Base-by-base conservation (phyloP, 2,888 invertebrate genomes). In the Buathra laborator region DNA sequence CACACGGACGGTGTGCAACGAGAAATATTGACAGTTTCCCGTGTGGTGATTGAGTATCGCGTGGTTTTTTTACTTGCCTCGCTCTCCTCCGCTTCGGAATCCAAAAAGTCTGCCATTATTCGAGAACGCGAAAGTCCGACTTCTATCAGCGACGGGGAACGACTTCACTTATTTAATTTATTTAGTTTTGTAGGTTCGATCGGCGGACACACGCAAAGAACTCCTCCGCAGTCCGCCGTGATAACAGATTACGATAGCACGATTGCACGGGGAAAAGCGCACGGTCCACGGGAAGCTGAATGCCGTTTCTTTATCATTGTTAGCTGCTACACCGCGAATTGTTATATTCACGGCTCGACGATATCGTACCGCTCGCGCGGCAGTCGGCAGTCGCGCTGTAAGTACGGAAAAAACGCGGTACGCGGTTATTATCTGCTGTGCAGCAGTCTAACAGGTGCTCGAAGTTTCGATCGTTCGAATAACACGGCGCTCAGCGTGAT, bases 31-130 rank as follows among this genome's bases (percentile, higher is more conserved):
- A 62, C 62, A 32, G 56, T 14, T 32, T n/a, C 64, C 66, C 37
- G 16, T 37, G 24, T 59, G 51, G 24, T n/a, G 14, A 37, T 62
- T 29, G 62, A 9, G 5, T 7, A 37, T 62, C 62, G n/a, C 10
- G 32, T 32, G 29, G 29, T 24, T 62, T 32, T 6, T 32, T 0
- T 29, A 76, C 88, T 88, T 87, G 88, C 91, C 88, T 91, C 91
- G 72, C 88, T 88, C 84, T 91, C 91, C 82, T 91, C 91, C n/a
- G 91, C 91, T 59, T 91, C 91, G 6, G 89, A 89, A 75, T 90
- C 90, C 59, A 91, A 70, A 86, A 90, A 91, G 83, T 90, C 91
- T 64, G 84, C 84, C 84, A 84, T 84, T 81, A 16, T 70, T 24
- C 24, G 32, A 62, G 62, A 14, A 43, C 2, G 37, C 44, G n/a